Conservation (phyloP, 2,797 vertebrate genomes). For the Neosilurus hyrtlii region DNA sequence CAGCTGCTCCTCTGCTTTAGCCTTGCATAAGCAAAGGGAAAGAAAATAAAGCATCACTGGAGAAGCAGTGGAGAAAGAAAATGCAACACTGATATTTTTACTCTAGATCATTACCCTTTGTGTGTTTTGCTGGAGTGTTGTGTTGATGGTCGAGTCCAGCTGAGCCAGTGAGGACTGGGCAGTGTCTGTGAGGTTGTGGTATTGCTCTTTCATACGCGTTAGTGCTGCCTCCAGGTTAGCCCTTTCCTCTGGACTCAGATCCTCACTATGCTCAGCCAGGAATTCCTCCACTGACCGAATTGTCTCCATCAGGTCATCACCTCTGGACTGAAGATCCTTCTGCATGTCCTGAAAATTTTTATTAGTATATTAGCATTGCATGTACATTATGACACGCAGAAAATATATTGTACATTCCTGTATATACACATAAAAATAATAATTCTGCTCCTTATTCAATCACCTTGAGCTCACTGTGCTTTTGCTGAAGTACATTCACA, state of each 20-base stretch:
- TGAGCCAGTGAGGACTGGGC: conserved; percentile 76
- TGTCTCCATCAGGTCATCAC: conserved; percentile 72
- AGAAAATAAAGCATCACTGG: not conserved
- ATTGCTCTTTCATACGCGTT: conserved; percentile 82
- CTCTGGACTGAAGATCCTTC: conserved; percentile 78
- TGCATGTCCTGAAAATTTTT: conserved; percentile 78
- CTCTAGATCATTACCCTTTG: conserved; percentile 77
- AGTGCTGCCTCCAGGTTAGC: conserved; percentile 76
- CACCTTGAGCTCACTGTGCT: conserved; percentile 85
- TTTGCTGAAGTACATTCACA: conserved; percentile 78
- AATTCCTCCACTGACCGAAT: conserved; percentile 87
- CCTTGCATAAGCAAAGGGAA: conserved; percentile 59
- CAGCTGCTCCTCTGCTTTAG: conserved; percentile 87
- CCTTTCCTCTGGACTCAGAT: conserved; percentile 71
- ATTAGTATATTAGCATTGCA: not conserved
- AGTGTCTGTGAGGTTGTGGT: conserved; percentile 76
- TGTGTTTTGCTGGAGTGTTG: conserved; percentile 87
- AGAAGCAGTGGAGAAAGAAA: not conserved
- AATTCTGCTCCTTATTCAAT: conserved; percentile 11
- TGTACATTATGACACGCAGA: not conserved
- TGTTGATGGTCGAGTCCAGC: conserved; percentile 79
- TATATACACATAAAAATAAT: too few relatives aligned
- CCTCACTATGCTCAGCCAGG: conserved; percentile 74
- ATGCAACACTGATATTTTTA: not conserved
- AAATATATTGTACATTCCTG: not conserved